Evolutionary conservation across 1,140 invertebrate genomes (phyloP).

Genomic region (Ips typographus): DNA sequence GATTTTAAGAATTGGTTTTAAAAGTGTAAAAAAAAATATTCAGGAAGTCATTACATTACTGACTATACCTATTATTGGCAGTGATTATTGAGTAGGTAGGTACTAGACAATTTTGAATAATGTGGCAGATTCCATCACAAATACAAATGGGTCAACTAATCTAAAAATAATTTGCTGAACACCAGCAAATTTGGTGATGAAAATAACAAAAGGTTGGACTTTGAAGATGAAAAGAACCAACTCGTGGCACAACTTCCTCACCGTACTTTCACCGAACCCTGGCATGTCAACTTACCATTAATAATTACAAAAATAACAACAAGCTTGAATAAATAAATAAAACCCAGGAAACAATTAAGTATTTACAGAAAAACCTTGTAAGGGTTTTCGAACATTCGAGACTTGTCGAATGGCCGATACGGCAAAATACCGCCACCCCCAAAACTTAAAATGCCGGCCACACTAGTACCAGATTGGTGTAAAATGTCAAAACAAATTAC

Average conservation of each 20-base stretch:
- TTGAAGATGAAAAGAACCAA: too few species aligned
- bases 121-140: too few species aligned
- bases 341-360: background rate
- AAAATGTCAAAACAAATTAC: slow-evolving; percentile 16
- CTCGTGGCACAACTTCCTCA: background rate
- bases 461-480: slow-evolving; percentile 29
- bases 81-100: too few species aligned
- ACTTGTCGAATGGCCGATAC: background rate
- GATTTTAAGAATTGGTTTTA: too few species aligned
- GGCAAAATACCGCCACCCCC: slow-evolving; percentile 10
- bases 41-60: too few species aligned
- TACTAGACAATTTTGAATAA: too few species aligned
- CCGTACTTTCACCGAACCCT: background rate
- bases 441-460: slow-evolving; percentile 35
- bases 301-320: slow-evolving; percentile 2
- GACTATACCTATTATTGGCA: too few species aligned
- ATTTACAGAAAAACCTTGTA: background rate
- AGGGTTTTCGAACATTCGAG: background rate
- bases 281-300: background rate
- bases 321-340: background rate
- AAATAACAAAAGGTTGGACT: too few species aligned
- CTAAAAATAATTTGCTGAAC: too few species aligned
- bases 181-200: too few species aligned
- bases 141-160: too few species aligned
- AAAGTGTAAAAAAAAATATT: too few species aligned